phyloP scores from a whole-genome alignment of 2,797 vertebrate genomes.

The Percopsis omiscomaycus region DNA sequence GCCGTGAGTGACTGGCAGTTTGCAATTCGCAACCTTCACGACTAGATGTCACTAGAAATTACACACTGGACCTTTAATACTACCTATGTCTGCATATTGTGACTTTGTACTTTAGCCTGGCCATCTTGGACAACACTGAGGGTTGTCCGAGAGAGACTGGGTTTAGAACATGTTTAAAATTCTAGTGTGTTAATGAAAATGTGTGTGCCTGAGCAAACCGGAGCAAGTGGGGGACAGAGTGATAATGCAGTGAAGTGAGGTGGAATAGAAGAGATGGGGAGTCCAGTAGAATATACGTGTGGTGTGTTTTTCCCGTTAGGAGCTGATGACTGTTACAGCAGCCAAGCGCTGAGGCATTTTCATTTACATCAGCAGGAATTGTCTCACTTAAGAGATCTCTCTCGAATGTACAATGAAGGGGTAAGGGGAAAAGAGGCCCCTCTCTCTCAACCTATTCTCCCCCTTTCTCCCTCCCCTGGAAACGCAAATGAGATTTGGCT shows the following conservation, averaged over 20 bases:
- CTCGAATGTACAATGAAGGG: conserved; percentile 21
- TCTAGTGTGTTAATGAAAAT: conserved; percentile 17
- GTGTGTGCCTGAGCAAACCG: not conserved
- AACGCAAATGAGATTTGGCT: conserved; percentile 43
- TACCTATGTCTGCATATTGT: conserved; percentile 60
- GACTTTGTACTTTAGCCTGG: conserved; percentile 64
- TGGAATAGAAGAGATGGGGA: conserved; percentile 21
- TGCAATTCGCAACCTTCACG: too few species aligned
- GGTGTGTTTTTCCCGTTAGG: conserved; percentile 39
- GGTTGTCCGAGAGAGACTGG: not conserved
- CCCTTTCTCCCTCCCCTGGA: conserved; percentile 11
- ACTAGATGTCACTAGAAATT: too few species aligned
- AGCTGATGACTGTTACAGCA: conserved; percentile 40
- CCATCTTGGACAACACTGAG: not conserved
- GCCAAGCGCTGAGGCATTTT: conserved; percentile 33
- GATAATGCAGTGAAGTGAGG: conserved; percentile 21
- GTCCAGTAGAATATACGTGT: conserved; percentile 30
- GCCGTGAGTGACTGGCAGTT: too few species aligned
- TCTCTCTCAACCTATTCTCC: not conserved
- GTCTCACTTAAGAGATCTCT: conserved; percentile 49
- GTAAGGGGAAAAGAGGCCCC: not conserved
- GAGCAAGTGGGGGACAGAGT: conserved; percentile 40
- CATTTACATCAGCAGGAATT: conserved; percentile 52
- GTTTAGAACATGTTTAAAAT: conserved; percentile 25
- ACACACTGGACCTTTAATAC: too few species aligned